These are phyloP conservation scores for Augiades crinisus DNA, from an alignment of 2,888 invertebrate genomes.

Conservation along the genomic window DNA sequence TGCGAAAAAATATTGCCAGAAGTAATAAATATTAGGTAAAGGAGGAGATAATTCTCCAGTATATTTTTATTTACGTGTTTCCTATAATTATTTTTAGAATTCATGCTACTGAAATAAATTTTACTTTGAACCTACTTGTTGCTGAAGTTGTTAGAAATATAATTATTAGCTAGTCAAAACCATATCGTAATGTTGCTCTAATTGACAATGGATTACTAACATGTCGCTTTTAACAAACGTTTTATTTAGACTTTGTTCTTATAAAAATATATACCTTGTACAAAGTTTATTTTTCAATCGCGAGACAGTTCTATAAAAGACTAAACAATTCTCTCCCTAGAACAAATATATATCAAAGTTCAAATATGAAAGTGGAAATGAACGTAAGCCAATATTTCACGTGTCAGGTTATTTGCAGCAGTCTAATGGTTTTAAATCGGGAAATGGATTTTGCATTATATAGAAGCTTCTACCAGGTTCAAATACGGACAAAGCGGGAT, in stretches of 20 bases:
- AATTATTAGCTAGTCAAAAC: too few relatives aligned
- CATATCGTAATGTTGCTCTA: too few relatives aligned
- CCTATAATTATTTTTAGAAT: too few relatives aligned
- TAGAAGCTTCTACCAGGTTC: conserved; percentile 51
- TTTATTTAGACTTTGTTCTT: conserved; percentile 5
- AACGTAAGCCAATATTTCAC: conserved; percentile 27
- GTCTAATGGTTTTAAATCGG: conserved; percentile 42
- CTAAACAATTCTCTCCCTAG: conserved; percentile 8
- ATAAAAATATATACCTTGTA: conserved; percentile 18
- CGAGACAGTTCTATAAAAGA: conserved; percentile 16
- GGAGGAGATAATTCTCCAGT: too few relatives aligned
- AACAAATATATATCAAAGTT: conserved; percentile 22
- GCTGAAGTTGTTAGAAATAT: too few relatives aligned
- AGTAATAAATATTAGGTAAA: neutral
- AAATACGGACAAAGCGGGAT: conserved; percentile 54
- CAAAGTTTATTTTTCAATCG: conserved; percentile 15
- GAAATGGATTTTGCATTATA: conserved; percentile 65
- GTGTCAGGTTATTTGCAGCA: conserved; percentile 37
- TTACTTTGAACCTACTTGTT: too few relatives aligned
- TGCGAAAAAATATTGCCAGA: too few relatives aligned
- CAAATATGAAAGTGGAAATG: conserved; percentile 29
- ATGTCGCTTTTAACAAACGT: neutral
- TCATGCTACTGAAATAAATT: too few relatives aligned
- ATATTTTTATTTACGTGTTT: too few relatives aligned
- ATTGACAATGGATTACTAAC: neutral